phyloP scores from a whole-genome alignment of 2,888 invertebrate genomes.

The Tipula confusa region DNA sequence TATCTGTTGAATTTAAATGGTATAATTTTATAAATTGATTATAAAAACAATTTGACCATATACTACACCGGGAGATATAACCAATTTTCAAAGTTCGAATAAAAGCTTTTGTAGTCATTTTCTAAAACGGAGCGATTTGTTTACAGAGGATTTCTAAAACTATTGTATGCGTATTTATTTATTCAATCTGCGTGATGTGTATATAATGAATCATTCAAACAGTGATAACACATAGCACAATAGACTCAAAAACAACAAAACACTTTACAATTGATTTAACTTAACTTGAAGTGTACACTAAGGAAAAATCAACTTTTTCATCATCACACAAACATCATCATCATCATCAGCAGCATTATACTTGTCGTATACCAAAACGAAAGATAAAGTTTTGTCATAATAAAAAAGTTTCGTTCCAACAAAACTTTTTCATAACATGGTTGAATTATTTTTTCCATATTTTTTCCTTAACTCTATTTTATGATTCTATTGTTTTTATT shows the following conservation, averaged over 20 bases:
- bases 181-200: not conserved
- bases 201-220: not conserved
- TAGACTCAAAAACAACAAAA: not conserved
- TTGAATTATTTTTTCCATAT: conserved; percentile 25
- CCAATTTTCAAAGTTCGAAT: not conserved
- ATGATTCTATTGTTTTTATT: not conserved
- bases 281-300: not conserved
- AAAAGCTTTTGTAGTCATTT: not conserved
- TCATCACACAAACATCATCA: not conserved
- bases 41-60: not conserved
- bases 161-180: too few relatives aligned
- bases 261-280: not conserved
- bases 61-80: not conserved
- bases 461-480: not conserved
- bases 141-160: not conserved
- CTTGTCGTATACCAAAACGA: not conserved
- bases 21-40: not conserved
- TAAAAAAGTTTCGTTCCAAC: not conserved
- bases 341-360: not conserved
- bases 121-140: not conserved
- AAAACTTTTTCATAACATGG: conserved; percentile 20
- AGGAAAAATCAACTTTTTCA: not conserved
- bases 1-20: not conserved
- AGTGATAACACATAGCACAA: not conserved
- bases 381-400: conserved; percentile 12